A percentile compares a stretch with the other conserved stretches of the same genome.
These are phyloP conservation scores for Cirrhinus molitorella DNA, from an alignment of 2,797 vertebrate species.

Conservation along the genomic window DNA sequence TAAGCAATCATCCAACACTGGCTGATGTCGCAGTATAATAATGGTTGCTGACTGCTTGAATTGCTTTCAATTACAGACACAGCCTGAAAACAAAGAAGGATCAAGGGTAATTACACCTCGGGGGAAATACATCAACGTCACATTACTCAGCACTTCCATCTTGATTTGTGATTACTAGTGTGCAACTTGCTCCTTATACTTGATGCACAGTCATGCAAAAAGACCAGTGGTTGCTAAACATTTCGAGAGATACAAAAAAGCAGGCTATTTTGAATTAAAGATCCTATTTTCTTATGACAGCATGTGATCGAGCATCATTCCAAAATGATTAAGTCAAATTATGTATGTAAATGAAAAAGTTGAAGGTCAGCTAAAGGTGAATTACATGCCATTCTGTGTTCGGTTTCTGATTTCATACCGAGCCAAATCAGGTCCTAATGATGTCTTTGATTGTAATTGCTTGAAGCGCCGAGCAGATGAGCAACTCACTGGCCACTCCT, in stretches of 20 bases:
- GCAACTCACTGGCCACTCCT: not conserved
- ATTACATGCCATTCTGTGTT: constrained; percentile 40
- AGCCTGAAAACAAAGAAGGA: constrained; percentile 45
- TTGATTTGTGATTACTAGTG: constrained; percentile 31
- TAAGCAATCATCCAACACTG: constrained; percentile 30
- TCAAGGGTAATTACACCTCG: constrained; percentile 55
- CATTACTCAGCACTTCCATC: constrained; percentile 42
- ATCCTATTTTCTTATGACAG: not conserved
- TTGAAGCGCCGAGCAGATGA: not conserved
- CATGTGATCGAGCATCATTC: constrained; percentile 13
- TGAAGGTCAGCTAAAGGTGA: constrained; percentile 45
- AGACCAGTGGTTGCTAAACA: not conserved
- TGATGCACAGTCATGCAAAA: not conserved
- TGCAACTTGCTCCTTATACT: not conserved
- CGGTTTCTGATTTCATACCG: constrained; percentile 32
- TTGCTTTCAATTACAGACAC: constrained; percentile 57
- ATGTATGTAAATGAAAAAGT: constrained; percentile 26
- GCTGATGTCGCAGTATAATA: constrained; percentile 41
- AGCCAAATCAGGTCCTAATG: constrained; percentile 40
- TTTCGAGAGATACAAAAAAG: not conserved
- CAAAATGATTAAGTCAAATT: constrained; percentile 32
- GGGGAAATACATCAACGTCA: constrained; percentile 49
- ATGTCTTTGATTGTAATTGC: constrained; percentile 47
- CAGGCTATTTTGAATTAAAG: not conserved
- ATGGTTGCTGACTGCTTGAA: constrained; percentile 56